These are phyloP conservation scores for Aurelia coerulea DNA, from an alignment of 30 jellyfish, hydroid and myxozoan species.

Conservation along the genomic window DNA sequence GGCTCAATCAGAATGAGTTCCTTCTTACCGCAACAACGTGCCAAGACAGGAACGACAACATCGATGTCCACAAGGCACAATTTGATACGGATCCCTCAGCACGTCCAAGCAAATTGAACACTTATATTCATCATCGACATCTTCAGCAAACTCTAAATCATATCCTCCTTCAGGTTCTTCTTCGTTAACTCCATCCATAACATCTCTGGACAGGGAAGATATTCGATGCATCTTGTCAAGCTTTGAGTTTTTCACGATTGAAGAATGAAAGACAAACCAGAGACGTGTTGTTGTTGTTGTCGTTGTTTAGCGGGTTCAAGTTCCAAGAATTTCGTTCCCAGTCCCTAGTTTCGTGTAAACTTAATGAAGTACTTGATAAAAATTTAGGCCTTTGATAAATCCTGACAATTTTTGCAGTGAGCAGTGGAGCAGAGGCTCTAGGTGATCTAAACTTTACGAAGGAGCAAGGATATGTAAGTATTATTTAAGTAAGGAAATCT, in stretches of 20 bases:
- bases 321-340: background rate
- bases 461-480: too few relatives aligned
- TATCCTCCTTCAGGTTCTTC: conserved; percentile 45
- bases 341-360: background rate
- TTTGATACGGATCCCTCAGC: conserved; percentile 67
- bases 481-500: too few relatives aligned
- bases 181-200: background rate
- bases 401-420: too few relatives aligned
- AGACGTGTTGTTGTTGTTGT: background rate
- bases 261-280: background rate
- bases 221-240: background rate
- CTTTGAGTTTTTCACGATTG: background rate
- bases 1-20: background rate
- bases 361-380: too few relatives aligned
- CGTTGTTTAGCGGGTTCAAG: background rate
- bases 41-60: conserved; percentile 61
- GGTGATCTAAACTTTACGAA: too few relatives aligned
- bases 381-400: too few relatives aligned
- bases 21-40: conserved; percentile 19
- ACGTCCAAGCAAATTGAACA: conserved; percentile 53
- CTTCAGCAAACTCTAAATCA: conserved; percentile 45
- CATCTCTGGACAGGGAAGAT: conserved; percentile 7
- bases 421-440: too few relatives aligned
- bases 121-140: conserved; percentile 48
- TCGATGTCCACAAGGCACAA: conserved; percentile 66